A percentile compares a stretch with the other conserved stretches of the same genome.
Evolutionary conservation across 1,140 invertebrate genomes (phyloP).

Genomic region (Gyrodactylus bullatarudis): DNA sequence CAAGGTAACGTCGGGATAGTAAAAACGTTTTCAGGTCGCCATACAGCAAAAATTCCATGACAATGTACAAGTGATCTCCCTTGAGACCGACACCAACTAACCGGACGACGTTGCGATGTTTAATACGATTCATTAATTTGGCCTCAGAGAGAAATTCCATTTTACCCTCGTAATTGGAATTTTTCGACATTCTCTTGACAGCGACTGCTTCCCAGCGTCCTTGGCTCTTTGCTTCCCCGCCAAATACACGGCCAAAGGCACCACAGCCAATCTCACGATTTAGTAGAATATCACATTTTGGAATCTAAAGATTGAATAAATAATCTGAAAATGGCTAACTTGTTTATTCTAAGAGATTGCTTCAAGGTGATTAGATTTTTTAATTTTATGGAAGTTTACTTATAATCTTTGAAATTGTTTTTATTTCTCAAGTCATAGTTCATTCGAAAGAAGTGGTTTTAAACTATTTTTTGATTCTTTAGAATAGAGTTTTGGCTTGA

Average conservation of each 20-base stretch:
- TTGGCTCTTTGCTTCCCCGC: background rate
- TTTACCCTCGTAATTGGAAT: background rate
- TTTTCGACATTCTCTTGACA: background rate
- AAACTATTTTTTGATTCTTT: too few species aligned
- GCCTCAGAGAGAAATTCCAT: conserved; percentile 3
- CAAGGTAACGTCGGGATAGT: background rate
- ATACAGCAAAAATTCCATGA: conserved; percentile 1
- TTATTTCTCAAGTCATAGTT: too few species aligned
- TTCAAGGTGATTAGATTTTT: too few species aligned
- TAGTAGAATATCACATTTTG: background rate
- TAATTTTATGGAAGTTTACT: too few species aligned
- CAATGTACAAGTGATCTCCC: background rate
- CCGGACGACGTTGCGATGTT: background rate
- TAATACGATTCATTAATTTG: background rate
- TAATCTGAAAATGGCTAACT: background rate
- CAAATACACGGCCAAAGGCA: conserved; percentile 2
- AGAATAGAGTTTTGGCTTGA: too few species aligned
- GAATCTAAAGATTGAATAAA: conserved; percentile 4
- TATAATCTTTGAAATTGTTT: too few species aligned
- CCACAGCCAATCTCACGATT: background rate
- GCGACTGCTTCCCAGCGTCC: conserved; percentile 1
- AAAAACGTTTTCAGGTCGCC: background rate
- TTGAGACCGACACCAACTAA: conserved; percentile 1
- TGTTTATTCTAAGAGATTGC: background rate
- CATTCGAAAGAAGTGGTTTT: too few species aligned